Conservation (phyloP, 2,888 invertebrate species). For the Alentia gelatinosa region DNA sequence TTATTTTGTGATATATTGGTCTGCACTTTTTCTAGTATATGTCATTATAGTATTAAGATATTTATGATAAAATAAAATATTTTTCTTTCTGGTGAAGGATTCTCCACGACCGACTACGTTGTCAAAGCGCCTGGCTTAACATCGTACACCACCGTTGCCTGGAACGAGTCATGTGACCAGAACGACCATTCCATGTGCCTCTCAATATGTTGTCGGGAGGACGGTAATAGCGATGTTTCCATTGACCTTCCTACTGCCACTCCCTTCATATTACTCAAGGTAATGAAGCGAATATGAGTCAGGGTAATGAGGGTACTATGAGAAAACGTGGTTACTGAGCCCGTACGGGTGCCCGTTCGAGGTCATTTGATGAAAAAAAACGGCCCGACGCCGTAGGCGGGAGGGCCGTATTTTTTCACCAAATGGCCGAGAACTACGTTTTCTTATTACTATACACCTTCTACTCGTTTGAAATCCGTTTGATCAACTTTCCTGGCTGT, state of each 20-base stretch:
- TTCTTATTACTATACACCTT: too few relatives aligned
- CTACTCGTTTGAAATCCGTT: too few relatives aligned
- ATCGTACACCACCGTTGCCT: neutral
- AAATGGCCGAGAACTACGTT: too few relatives aligned
- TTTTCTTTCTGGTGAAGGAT: neutral
- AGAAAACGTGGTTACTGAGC: too few relatives aligned
- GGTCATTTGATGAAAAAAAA: too few relatives aligned
- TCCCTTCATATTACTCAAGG: constrained; percentile 16
- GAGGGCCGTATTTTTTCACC: too few relatives aligned
- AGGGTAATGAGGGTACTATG: too few relatives aligned
- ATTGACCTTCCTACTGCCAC: neutral
- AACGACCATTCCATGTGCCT: neutral
- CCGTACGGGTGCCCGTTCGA: too few relatives aligned
- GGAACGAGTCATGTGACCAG: constrained; percentile 11
- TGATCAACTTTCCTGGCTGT: too few relatives aligned
- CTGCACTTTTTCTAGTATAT: neutral
- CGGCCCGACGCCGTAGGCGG: too few relatives aligned
- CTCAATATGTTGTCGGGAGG: neutral
- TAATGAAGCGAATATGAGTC: too few relatives aligned
- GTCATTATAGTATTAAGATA: neutral
- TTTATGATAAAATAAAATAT: neutral
- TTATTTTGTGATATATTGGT: too few relatives aligned
- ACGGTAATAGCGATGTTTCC: neutral
- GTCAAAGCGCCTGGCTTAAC: neutral
- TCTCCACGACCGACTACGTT: neutral